Conservation (phyloP, 2,797 vertebrate species). For the Sebastes matsubarae region DNA sequence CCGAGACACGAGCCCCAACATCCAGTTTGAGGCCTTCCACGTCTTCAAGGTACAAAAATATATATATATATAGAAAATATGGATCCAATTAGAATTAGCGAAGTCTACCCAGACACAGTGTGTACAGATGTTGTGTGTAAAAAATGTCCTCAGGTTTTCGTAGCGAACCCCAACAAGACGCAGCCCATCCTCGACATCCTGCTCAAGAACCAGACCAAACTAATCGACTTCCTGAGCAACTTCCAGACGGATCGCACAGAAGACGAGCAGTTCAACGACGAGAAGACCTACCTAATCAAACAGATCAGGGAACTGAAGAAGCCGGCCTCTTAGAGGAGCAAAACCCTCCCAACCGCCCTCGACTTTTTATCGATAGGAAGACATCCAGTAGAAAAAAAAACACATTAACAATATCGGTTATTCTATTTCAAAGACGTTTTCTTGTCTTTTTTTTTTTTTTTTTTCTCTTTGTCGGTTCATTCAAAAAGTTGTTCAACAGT, state of each 20-base stretch:
- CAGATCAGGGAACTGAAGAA: slow-evolving; percentile 98
- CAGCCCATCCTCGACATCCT: slow-evolving; percentile 97
- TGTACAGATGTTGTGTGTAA: background rate
- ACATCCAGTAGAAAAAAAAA: slow-evolving; percentile 57
- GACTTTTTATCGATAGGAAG: slow-evolving; percentile 77
- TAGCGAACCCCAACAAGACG: slow-evolving; percentile 96
- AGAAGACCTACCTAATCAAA: slow-evolving; percentile 98
- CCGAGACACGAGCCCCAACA: slow-evolving; percentile 95
- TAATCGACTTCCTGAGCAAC: slow-evolving; percentile 96
- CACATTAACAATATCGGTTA: slow-evolving; percentile 69
- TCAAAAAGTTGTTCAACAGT: slow-evolving; percentile 69
- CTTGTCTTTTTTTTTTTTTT: slow-evolving; percentile 45
- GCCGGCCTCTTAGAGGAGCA: slow-evolving; percentile 83
- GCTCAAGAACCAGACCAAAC: slow-evolving; percentile 96
- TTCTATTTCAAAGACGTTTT: slow-evolving; percentile 74
- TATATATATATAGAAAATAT: too few species aligned
- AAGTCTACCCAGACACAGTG: too few species aligned
- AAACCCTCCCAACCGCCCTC: background rate
- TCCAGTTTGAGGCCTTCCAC: slow-evolving; percentile 98
- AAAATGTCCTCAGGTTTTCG: slow-evolving; percentile 87
- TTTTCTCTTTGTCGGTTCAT: slow-evolving; percentile 68
- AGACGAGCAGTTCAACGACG: slow-evolving; percentile 95
- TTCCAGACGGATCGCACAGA: slow-evolving; percentile 96
- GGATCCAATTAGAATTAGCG: too few species aligned
- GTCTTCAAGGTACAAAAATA: slow-evolving; percentile 93